These are phyloP conservation scores for Ormyrus pomaceus DNA, from an alignment of 2,888 invertebrate species.

Conservation along the genomic window DNA sequence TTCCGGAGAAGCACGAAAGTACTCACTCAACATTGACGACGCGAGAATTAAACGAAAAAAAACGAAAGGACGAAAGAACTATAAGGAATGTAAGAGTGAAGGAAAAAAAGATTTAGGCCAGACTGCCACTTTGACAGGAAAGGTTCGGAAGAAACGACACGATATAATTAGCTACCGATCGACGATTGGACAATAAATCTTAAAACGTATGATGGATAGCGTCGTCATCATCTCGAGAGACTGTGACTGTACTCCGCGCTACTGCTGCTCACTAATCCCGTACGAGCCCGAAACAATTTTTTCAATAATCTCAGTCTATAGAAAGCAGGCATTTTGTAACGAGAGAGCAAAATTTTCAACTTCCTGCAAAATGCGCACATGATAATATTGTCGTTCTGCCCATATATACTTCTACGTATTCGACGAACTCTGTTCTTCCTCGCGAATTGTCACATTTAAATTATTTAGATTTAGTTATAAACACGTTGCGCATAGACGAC, in stretches of 20 bases:
- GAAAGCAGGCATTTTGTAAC: too few relatives aligned
- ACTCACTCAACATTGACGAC: constrained; percentile 20
- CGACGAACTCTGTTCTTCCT: neutral
- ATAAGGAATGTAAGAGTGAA: neutral
- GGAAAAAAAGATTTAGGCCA: constrained; percentile 21
- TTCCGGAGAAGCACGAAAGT: constrained; percentile 29
- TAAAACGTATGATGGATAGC: neutral
- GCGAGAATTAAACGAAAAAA: constrained; percentile 20
- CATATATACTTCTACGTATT: neutral
- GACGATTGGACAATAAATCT: constrained; percentile 56
- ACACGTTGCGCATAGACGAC: constrained; percentile 36
- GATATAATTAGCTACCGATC: constrained; percentile 25
- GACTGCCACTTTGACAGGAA: constrained; percentile 46
- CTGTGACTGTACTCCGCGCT: constrained; percentile 30
- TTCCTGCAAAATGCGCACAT: constrained; percentile 24
- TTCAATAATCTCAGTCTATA: constrained; percentile 10
- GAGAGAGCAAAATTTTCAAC: too few relatives aligned
- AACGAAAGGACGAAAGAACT: constrained; percentile 7
- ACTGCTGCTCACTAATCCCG: constrained; percentile 1
- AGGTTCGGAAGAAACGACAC: constrained; percentile 1
- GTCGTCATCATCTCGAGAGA: constrained; percentile 39
- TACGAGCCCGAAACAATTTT: constrained; percentile 30
- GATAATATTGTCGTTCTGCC: constrained; percentile 19
- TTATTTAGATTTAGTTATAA: neutral
- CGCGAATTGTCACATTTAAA: neutral